Percentiles rank a stretch among this genome's conserved stretches.
phyloP scores from a whole-genome alignment of 2,888 invertebrate genomes.

The Cephalotes varians region DNA sequence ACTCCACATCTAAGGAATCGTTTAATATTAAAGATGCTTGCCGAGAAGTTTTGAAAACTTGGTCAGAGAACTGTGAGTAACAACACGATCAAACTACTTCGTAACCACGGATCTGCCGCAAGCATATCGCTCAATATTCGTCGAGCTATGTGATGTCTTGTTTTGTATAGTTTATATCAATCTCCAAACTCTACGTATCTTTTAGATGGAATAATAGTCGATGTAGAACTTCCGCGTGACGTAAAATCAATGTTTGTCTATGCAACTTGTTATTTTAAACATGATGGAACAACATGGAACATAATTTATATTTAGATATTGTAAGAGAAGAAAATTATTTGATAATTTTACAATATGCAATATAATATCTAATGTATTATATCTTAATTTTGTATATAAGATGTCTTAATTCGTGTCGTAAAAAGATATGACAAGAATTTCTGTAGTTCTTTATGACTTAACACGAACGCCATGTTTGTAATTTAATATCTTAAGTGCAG shows the following conservation, averaged over 20 bases:
- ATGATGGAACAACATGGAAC: background rate
- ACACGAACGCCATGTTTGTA: background rate
- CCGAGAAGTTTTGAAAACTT: constrained; percentile 37
- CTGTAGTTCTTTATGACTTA: constrained; percentile 12
- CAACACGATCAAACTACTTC: constrained; percentile 16
- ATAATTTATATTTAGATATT: background rate
- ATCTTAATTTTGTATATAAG: background rate
- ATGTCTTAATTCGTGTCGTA: background rate
- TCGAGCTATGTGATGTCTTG: background rate
- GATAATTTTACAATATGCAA: background rate
- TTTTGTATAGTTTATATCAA: constrained; percentile 29
- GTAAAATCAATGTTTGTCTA: constrained; percentile 1
- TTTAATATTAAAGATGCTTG: constrained; percentile 30
- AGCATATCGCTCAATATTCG: constrained; percentile 12
- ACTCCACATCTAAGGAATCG: background rate
- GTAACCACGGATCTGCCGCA: constrained; percentile 7
- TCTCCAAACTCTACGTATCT: background rate
- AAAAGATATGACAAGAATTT: background rate
- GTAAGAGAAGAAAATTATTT: background rate
- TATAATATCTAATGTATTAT: background rate
- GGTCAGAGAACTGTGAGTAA: constrained; percentile 1
- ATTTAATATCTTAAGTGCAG: constrained; percentile 44
- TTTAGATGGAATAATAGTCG: background rate
- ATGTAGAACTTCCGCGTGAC: background rate
- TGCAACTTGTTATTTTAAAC: background rate